A percentile compares a stretch with the other conserved stretches of the same genome.
Evolutionary conservation across 1,140 invertebrate genomes (phyloP).

Genomic region (Sycobia sp.): DNA sequence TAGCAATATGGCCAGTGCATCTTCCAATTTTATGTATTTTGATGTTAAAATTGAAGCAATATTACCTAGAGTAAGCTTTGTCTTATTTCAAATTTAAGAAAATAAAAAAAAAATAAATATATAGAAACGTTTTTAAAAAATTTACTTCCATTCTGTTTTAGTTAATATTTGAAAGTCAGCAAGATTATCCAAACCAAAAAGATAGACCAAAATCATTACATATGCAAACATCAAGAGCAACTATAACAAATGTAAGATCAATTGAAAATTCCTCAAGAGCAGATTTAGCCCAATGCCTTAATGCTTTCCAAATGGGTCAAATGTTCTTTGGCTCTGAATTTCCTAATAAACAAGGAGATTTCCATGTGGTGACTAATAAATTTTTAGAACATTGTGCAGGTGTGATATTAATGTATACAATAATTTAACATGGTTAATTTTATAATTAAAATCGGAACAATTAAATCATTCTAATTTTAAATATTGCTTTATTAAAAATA

Average conservation of each 20-base stretch:
- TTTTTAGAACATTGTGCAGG: conserved; percentile 76
- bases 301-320: conserved; percentile 73
- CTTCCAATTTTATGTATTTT: conserved; percentile 71
- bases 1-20: conserved; percentile 47
- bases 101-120: too few relatives aligned
- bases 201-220: conserved; percentile 83
- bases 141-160: conserved; percentile 55
- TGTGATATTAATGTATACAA: conserved; percentile 44
- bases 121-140: conserved; percentile 41
- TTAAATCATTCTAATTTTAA: conserved; percentile 15
- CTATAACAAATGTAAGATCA: conserved; percentile 78
- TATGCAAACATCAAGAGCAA: conserved; percentile 79
- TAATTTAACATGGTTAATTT: too few relatives aligned
- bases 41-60: conserved; percentile 89
- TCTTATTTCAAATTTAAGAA: neutral
- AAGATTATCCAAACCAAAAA: conserved; percentile 73
- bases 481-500: neutral
- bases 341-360: conserved; percentile 70
- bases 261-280: conserved; percentile 71
- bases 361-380: conserved; percentile 74
- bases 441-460: conserved; percentile 21
- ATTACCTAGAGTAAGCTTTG: conserved; percentile 78
- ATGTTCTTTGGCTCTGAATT: conserved; percentile 77
- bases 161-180: conserved; percentile 74
- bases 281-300: conserved; percentile 75